Evolutionary conservation across 2,888 invertebrate species (phyloP).

Genomic region (Tholera decimalis): DNA sequence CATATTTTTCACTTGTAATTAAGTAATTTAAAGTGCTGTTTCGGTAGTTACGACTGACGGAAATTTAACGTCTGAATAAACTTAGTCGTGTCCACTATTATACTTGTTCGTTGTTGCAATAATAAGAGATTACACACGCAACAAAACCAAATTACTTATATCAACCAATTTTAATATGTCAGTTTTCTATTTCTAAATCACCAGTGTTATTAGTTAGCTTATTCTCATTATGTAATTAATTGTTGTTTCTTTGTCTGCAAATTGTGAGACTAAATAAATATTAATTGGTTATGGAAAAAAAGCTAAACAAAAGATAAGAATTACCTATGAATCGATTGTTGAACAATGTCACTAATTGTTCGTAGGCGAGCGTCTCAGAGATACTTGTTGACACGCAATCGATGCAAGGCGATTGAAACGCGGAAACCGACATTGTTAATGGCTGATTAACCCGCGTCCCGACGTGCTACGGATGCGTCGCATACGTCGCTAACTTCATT

Average conservation of each 20-base stretch:
- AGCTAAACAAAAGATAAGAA: constrained; percentile 75
- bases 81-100: constrained; percentile 23
- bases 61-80: constrained; percentile 26
- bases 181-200: constrained; percentile 36
- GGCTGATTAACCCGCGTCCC: constrained; percentile 42
- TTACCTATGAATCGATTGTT: constrained; percentile 74
- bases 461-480: constrained; percentile 53
- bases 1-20: constrained; percentile 34
- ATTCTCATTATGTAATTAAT: constrained; percentile 54
- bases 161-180: constrained; percentile 18
- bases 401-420: constrained; percentile 54
- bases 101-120: constrained; percentile 15
- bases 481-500: constrained; percentile 44
- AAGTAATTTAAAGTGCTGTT: constrained; percentile 29
- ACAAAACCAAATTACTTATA: constrained; percentile 18
- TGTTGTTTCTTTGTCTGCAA: constrained; percentile 54
- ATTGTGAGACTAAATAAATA: constrained; percentile 52
- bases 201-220: constrained; percentile 55
- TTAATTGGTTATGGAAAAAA: constrained; percentile 65
- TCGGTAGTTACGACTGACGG: constrained; percentile 1
- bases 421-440: constrained; percentile 57
- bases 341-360: constrained; percentile 85
- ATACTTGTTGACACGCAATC: constrained; percentile 64
- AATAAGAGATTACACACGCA: constrained; percentile 2
- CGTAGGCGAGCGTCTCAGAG: constrained; percentile 73